Evolutionary conservation across 2,888 invertebrate genomes (phyloP).

Genomic region (Lapara coniferarum): DNA sequence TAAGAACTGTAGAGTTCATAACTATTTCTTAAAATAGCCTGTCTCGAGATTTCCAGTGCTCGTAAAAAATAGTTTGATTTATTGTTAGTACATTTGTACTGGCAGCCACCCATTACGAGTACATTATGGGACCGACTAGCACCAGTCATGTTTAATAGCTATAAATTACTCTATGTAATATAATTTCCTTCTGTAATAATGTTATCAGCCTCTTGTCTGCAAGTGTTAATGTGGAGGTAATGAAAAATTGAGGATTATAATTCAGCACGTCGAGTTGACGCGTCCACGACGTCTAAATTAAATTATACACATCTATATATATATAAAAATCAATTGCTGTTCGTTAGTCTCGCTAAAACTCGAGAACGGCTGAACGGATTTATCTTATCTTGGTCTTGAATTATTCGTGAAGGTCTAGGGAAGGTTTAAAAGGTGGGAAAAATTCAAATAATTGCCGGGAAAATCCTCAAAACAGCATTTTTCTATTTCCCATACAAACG

Average conservation of each 20-base stretch:
- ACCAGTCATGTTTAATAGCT: slow-evolving; percentile 38
- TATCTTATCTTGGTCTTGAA: too few species aligned
- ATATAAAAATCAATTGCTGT: too few species aligned
- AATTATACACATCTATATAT: background rate
- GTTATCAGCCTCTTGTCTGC: slow-evolving; percentile 3
- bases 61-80: slow-evolving; percentile 74
- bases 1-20: slow-evolving; percentile 66
- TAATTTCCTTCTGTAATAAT: slow-evolving; percentile 35
- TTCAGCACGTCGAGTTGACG: background rate
- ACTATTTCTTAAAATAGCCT: slow-evolving; percentile 64
- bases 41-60: slow-evolving; percentile 60
- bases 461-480: too few species aligned
- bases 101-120: slow-evolving; percentile 57
- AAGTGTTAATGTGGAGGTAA: slow-evolving; percentile 17
- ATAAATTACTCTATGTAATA: slow-evolving; percentile 44
- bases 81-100: slow-evolving; percentile 62
- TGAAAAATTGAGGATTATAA: background rate
- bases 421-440: too few species aligned
- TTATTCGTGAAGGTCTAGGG: too few species aligned
- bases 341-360: too few species aligned
- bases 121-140: slow-evolving; percentile 52
- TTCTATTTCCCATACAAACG: too few species aligned
- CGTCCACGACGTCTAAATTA: background rate
- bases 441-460: too few species aligned
- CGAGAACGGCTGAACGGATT: too few species aligned